Evolutionary conservation across 2,797 vertebrate genomes (phyloP).

Genomic region (Semaprochilodus insignis): DNA sequence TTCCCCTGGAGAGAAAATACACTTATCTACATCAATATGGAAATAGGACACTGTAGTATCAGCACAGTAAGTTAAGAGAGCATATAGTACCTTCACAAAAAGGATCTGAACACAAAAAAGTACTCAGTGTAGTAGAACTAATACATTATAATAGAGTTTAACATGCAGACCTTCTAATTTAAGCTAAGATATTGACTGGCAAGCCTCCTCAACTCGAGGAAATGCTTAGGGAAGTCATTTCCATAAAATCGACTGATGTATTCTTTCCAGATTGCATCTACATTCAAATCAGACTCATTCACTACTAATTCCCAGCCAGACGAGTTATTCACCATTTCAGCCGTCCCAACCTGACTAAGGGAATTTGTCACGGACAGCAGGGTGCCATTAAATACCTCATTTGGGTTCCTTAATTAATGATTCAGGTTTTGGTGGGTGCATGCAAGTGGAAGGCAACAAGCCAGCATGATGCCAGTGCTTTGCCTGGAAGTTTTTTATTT

Average conservation of each 20-base stretch:
- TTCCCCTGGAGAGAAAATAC: constrained; percentile 85
- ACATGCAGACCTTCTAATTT: background rate
- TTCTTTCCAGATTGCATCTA: background rate
- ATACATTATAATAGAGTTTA: background rate
- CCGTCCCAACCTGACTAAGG: background rate
- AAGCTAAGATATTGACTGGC: background rate
- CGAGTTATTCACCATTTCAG: constrained; percentile 9
- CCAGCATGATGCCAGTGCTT: constrained; percentile 6
- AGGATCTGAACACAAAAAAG: background rate
- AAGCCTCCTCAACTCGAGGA: background rate
- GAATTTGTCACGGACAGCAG: constrained; percentile 15
- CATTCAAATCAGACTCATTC: background rate
- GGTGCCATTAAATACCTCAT: background rate
- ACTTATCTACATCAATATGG: constrained; percentile 47
- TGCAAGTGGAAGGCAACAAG: constrained; percentile 7
- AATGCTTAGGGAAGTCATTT: constrained; percentile 14
- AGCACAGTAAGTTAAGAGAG: constrained; percentile 6
- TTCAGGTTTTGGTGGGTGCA: constrained; percentile 14
- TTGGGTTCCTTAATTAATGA: constrained; percentile 21
- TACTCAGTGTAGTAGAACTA: background rate
- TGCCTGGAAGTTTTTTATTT: background rate
- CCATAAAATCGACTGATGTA: background rate
- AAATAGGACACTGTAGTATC: constrained; percentile 31
- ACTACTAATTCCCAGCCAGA: constrained; percentile 2
- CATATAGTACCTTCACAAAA: background rate